These are phyloP conservation scores for Aurelia aurita DNA, from an alignment of 30 jellyfish, hydroid and myxozoan species.

Conservation along the genomic window DNA sequence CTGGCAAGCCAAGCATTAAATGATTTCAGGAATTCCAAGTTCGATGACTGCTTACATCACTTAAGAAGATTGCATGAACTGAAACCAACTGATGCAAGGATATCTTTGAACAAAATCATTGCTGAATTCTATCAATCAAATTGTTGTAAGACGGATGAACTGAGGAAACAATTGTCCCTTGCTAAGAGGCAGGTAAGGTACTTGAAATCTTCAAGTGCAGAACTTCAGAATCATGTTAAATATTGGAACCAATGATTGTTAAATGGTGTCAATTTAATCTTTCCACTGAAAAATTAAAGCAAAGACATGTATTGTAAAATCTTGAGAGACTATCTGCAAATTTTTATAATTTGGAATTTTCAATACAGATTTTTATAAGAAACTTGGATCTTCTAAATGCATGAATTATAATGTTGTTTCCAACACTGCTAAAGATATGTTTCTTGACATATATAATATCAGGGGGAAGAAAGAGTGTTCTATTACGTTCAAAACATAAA, in stretches of 20 bases:
- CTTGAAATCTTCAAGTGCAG: not conserved
- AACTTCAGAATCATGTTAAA: not conserved
- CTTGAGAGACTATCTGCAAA: not conserved
- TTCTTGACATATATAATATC: no score
- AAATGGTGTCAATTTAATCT: not conserved
- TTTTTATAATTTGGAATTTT: no score
- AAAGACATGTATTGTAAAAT: no score
- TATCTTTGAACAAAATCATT: conserved; percentile 72
- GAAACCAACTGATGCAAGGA: conserved; percentile 88
- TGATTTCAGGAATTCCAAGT: conserved; percentile 57
- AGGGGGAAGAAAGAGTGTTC: no score
- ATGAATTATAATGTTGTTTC: no score
- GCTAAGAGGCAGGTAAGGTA: conserved; percentile 86
- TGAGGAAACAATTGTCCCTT: conserved; percentile 65
- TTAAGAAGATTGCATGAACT: conserved; percentile 74
- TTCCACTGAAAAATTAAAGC: no score
- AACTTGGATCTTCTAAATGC: no score
- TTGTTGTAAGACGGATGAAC: conserved; percentile 88
- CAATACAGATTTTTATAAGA: no score
- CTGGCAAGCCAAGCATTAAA: conserved; percentile 76
- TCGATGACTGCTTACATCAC: conserved; percentile 72
- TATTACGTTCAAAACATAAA: no score
- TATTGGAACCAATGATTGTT: not conserved
- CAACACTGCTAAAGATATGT: no score
- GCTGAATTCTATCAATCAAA: conserved; percentile 85